A percentile compares a stretch with the other conserved stretches of the same genome.
Evolutionary conservation across 2,888 invertebrate species (phyloP).

Genomic region (Pinctada fucata): DNA sequence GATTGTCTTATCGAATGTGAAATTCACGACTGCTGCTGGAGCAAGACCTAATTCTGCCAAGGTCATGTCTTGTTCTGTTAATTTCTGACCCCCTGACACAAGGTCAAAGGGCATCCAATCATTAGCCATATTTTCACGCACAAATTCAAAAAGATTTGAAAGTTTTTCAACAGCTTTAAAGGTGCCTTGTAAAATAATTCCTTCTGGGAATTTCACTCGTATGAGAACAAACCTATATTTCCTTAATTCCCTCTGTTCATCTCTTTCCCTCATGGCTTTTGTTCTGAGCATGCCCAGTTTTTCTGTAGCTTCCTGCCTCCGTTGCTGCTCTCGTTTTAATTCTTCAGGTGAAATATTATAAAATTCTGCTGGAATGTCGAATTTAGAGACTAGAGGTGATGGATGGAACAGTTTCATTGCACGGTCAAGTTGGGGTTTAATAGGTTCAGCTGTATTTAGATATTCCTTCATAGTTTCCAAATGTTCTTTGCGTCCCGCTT

Average conservation of each 20-base stretch:
- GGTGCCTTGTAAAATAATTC: conserved; percentile 84
- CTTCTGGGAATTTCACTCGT: conserved; percentile 89
- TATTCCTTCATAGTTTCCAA: conserved; percentile 86
- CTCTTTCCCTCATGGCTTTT: conserved; percentile 95
- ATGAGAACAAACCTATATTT: conserved; percentile 86
- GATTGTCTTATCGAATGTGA: conserved; percentile 82
- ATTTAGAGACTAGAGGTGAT: conserved; percentile 54
- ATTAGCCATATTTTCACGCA: conserved; percentile 86
- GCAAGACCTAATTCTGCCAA: conserved; percentile 88
- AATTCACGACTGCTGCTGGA: conserved; percentile 89
- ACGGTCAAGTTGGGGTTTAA: conserved; percentile 90
- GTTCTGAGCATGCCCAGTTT: conserved; percentile 90
- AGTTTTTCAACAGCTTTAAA: conserved; percentile 91
- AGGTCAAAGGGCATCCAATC: conserved; percentile 84
- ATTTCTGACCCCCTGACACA: conserved; percentile 83
- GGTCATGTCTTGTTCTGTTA: conserved; percentile 84
- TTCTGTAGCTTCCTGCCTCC: conserved; percentile 84
- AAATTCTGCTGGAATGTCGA: conserved; percentile 89
- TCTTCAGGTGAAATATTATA: conserved; percentile 90
- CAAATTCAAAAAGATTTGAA: conserved; percentile 85
- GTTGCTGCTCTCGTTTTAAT: conserved; percentile 84
- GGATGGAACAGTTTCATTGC: conserved; percentile 62
- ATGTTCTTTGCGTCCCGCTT: conserved; percentile 63
- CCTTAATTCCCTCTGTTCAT: conserved; percentile 87
- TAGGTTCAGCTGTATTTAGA: conserved; percentile 87